Conservation (phyloP, 1,140 invertebrate genomes). For the Psilanteris sp. region DNA sequence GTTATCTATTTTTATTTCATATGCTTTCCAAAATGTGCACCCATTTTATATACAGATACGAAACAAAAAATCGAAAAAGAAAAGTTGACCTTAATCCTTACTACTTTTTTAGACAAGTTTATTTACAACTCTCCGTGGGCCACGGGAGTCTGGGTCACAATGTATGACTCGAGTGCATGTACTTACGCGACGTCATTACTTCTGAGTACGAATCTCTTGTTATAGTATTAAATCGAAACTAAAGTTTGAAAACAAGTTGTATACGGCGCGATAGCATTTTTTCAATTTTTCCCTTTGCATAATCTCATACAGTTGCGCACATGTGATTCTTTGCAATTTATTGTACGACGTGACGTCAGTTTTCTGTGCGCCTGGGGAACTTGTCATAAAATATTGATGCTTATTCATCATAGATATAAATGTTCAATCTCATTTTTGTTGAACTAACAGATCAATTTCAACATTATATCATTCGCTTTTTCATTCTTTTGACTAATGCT, state of each 20-base stretch:
- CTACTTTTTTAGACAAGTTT: conserved; percentile 54
- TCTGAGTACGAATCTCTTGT: conserved; percentile 56
- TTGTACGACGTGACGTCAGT: conserved; percentile 46
- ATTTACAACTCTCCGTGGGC: conserved; percentile 55
- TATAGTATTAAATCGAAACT: conserved; percentile 60
- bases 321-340: conserved; percentile 52
- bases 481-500: conserved; percentile 9
- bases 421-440: conserved; percentile 52
- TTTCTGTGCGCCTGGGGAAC: conserved; percentile 47
- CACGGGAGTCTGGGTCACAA: conserved; percentile 52
- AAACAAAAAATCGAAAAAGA: conserved; percentile 10
- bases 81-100: conserved; percentile 56
- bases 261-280: conserved; percentile 25
- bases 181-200: conserved; percentile 63
- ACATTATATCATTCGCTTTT: conserved; percentile 31
- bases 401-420: conserved; percentile 46
- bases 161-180: conserved; percentile 53
- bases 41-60: conserved; percentile 6
- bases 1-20: conserved; percentile 4
- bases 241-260: conserved; percentile 53
- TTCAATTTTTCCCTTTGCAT: conserved; percentile 16
- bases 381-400: conserved; percentile 59
- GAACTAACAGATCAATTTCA: conserved; percentile 45
- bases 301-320: conserved; percentile 30
- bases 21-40: conserved; percentile 10